Percentiles rank a stretch among this genome's conserved stretches.
These are phyloP conservation scores for Gymnocheta viridis DNA, from an alignment of 2,888 invertebrate genomes.

Conservation along the genomic window DNA sequence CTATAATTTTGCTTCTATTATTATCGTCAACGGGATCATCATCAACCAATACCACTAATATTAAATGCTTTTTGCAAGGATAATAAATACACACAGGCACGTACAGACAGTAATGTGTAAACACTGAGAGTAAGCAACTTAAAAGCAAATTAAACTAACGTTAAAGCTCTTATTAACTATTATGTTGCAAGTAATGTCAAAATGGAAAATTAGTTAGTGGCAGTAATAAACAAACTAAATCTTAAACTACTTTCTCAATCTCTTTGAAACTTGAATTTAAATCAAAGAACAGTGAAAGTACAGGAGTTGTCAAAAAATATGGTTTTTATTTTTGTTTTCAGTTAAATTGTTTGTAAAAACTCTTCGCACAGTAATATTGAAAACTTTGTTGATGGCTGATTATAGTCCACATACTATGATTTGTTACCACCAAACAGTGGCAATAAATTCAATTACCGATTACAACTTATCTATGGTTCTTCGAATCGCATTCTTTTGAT, in stretches of 20 bases:
- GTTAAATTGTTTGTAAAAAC: too few relatives aligned
- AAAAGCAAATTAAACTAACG: neutral
- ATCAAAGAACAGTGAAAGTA: neutral
- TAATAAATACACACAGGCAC: neutral
- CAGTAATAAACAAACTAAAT: neutral
- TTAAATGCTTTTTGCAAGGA: conserved; percentile 15
- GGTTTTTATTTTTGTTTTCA: too few relatives aligned
- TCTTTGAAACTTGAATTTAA: neutral
- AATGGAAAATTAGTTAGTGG: neutral
- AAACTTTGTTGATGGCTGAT: too few relatives aligned
- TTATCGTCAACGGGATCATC: conserved; percentile 29
- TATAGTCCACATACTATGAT: too few relatives aligned
- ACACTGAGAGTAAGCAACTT: neutral
- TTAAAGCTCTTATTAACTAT: neutral
- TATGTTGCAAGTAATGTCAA: neutral
- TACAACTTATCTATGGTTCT: too few relatives aligned
- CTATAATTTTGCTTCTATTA: conserved; percentile 45
- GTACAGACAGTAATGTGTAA: neutral
- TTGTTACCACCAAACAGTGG: too few relatives aligned
- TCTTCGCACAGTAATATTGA: too few relatives aligned
- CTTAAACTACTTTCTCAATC: neutral
- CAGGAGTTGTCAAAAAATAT: neutral
- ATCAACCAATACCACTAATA: conserved; percentile 30
- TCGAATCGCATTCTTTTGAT: too few relatives aligned
- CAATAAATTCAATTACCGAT: too few relatives aligned